Evolutionary conservation across 23 tunicate genomes (phyloP).

Genomic region (Diplosoma virens): DNA sequence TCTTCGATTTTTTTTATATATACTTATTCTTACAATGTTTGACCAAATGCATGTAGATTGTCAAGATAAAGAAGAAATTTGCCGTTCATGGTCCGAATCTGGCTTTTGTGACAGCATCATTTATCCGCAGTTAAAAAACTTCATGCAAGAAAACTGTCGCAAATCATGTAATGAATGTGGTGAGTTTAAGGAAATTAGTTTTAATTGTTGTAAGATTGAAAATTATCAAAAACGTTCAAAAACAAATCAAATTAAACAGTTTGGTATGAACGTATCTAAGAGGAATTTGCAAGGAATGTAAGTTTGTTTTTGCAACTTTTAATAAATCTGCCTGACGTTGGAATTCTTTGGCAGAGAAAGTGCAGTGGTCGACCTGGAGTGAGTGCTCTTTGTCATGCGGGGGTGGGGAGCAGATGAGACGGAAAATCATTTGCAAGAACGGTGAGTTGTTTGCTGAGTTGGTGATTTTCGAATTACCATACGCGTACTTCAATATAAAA

Average conservation of each 20-base stretch:
- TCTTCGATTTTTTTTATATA: too few species aligned
- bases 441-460: slow-evolving; percentile 29
- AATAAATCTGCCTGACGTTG: too few species aligned
- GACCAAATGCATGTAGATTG: slow-evolving; percentile 26
- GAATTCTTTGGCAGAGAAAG: neutral
- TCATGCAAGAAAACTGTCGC: slow-evolving; percentile 43
- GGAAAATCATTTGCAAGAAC: neutral
- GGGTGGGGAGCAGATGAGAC: slow-evolving; percentile 44
- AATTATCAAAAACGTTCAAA: too few species aligned
- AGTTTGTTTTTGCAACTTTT: too few species aligned
- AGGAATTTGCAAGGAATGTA: too few species aligned
- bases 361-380: slow-evolving; percentile 41
- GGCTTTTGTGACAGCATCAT: slow-evolving; percentile 52
- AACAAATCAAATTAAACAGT: too few species aligned
- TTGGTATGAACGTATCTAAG: too few species aligned
- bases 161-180: slow-evolving; percentile 49
- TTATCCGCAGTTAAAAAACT: slow-evolving; percentile 44
- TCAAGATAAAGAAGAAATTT: slow-evolving; percentile 19
- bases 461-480: too few species aligned
- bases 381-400: slow-evolving; percentile 30
- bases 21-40: too few species aligned
- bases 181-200: too few species aligned
- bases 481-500: too few species aligned
- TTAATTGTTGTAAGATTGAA: too few species aligned
- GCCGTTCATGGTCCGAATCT: slow-evolving; percentile 33